Evolutionary conservation across 1,140 invertebrate species (phyloP), one percentile per base, ranked within the genome.

Genomic region (Sogatella furcifera): DNA sequence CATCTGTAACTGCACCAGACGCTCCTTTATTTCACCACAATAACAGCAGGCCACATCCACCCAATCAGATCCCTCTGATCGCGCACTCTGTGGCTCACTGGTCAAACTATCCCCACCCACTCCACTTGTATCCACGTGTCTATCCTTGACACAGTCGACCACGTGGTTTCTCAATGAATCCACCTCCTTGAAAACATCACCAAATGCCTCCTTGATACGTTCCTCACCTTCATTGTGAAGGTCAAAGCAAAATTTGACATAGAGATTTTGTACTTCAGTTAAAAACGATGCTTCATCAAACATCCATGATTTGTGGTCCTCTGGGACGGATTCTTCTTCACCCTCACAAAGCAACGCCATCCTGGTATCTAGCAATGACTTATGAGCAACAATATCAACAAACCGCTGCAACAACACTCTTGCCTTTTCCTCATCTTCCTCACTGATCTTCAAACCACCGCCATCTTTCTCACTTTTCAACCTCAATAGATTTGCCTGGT

Each of bases 331-430:
- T 31, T 63, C 59, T 4, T 55, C 24, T 49, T 65, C 64, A 4
- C 24, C 38, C 22, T 63, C 78, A 62, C 74, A 76, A 34, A 86
- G 70, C 38, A 85, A 78, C 15, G 76, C 74, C 59, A 86, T 80
- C 63, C 84, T 78, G 31, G 86, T 84, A 71, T 89, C 86, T 21
- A 89, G 79, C 34, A 89, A 73, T 41, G 86, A 84, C 69, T 89
- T 88, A 60, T 88, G 85, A 28, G 86, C 85, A 41, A 88, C 77
- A 44, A 88, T 78, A 70, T 88, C 85, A 19, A 85, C 84, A 68
- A 87, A 85, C 69, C 86, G 81, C 19, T 76, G 73, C 61, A 89
- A 68, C n/a, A 84, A 69, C 24, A 76, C 77, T 42, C 77, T 76
- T 0, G 70, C 72, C 68, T 78, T 70, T 65, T 76, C 68, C 74